Evolutionary conservation across 2,888 invertebrate genomes (phyloP).

Genomic region (Sycophila texana): DNA sequence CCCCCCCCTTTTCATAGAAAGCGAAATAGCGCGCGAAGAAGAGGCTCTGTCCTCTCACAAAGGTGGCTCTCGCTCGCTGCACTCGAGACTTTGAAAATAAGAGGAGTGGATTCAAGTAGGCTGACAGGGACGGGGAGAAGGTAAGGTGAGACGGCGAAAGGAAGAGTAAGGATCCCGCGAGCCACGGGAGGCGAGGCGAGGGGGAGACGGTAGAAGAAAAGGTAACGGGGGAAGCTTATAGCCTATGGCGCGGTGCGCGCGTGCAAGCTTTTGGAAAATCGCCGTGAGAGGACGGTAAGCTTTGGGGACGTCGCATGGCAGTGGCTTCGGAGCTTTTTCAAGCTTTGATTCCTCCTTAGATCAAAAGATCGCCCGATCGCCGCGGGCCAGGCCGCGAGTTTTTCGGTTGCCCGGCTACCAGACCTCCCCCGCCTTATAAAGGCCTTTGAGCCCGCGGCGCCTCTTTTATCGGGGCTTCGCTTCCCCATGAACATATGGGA

Average conservation of each 20-base stretch:
- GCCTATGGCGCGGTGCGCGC: neutral
- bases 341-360: slow-evolving; percentile 36
- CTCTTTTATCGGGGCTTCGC: neutral
- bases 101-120: slow-evolving; percentile 49
- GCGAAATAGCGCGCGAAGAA: slow-evolving; percentile 62
- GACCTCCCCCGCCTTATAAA: neutral
- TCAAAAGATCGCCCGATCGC: slow-evolving; percentile 31
- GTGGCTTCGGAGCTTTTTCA: slow-evolving; percentile 29
- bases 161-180: neutral
- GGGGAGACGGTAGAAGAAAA: slow-evolving; percentile 19
- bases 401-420: slow-evolving; percentile 2
- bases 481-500: neutral
- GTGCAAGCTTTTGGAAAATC: slow-evolving; percentile 49
- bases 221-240: slow-evolving; percentile 24
- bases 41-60: slow-evolving; percentile 60
- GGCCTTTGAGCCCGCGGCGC: neutral
- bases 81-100: slow-evolving; percentile 61
- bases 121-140: slow-evolving; percentile 6
- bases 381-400: slow-evolving; percentile 15
- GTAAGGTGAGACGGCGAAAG: slow-evolving; percentile 19
- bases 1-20: slow-evolving; percentile 59
- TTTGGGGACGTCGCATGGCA: neutral
- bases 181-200: neutral
- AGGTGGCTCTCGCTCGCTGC: slow-evolving; percentile 50
- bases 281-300: slow-evolving; percentile 22